phyloP scores from a whole-genome alignment of 2,113 vertebrate species.

The Oceanites oceanicus region DNA sequence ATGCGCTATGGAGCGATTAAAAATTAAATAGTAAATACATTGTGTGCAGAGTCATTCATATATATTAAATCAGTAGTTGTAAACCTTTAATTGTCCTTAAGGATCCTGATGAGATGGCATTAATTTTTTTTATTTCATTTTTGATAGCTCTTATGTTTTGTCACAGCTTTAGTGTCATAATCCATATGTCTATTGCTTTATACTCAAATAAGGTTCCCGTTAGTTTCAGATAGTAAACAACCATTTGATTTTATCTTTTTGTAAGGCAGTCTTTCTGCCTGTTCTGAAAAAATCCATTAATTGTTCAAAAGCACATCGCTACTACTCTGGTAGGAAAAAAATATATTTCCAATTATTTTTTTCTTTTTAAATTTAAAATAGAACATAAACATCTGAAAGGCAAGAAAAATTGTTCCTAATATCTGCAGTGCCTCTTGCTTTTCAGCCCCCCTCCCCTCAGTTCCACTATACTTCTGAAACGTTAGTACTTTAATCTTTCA shows the following conservation, averaged over 20 bases:
- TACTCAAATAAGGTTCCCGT: not conserved
- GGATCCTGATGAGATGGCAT: not conserved
- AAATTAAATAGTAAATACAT: not conserved
- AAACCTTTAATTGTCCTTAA: not conserved
- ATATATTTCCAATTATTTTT: not conserved
- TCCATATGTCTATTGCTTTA: not conserved
- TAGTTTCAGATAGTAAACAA: not conserved
- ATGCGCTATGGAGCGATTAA: not conserved
- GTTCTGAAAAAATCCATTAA: not conserved
- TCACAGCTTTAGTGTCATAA: not conserved
- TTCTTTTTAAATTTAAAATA: not conserved
- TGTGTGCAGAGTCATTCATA: not conserved
- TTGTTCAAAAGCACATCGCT: not conserved
- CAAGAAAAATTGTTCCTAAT: not conserved
- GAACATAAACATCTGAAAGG: not conserved
- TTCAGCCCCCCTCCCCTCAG: not conserved
- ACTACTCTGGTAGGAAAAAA: not conserved
- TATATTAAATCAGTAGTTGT: not conserved
- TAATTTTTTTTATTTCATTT: not conserved
- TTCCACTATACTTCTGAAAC: not conserved
- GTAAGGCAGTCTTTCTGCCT: not conserved
- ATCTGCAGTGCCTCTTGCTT: not conserved
- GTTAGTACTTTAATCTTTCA: not conserved
- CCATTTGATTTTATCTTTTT: not conserved
- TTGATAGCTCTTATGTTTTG: not conserved